These are phyloP conservation scores for Potamilus streckersoni DNA, from an alignment of 1,140 invertebrate species.

Conservation along the genomic window DNA sequence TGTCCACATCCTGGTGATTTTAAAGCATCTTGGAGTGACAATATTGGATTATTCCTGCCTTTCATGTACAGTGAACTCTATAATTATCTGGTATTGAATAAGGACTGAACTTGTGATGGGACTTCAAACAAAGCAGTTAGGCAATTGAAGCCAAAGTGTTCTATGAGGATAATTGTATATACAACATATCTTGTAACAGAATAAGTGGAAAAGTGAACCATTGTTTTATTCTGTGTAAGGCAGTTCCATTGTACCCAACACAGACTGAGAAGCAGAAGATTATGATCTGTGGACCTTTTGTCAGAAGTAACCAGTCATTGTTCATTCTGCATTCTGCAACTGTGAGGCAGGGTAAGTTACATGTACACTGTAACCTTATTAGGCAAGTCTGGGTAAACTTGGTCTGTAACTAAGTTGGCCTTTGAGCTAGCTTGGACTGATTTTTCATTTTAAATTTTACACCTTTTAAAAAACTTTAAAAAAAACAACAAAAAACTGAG, in stretches of 20 bases:
- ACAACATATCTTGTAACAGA: background rate
- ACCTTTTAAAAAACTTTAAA: too few relatives aligned
- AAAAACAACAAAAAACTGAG: too few relatives aligned
- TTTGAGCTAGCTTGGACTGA: too few relatives aligned
- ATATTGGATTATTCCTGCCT: background rate
- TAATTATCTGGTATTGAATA: background rate
- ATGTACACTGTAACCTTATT: too few relatives aligned
- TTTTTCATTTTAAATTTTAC: too few relatives aligned
- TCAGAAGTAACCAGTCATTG: slow-evolving; percentile 1
- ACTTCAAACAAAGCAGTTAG: background rate
- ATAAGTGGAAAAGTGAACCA: background rate
- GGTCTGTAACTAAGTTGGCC: too few relatives aligned
- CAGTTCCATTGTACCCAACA: background rate
- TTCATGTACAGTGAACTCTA: background rate
- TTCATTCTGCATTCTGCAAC: background rate
- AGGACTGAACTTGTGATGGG: background rate
- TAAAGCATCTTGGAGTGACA: background rate
- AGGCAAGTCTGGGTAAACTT: too few relatives aligned
- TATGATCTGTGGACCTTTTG: background rate
- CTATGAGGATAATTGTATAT: background rate
- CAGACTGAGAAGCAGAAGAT: background rate
- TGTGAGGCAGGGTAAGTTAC: slow-evolving; percentile 10
- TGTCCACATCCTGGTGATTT: background rate
- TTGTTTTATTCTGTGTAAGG: background rate
- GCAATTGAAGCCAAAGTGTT: background rate